Base-by-base conservation (phyloP, 2,888 invertebrate species). In the Oligia latruncula region DNA sequence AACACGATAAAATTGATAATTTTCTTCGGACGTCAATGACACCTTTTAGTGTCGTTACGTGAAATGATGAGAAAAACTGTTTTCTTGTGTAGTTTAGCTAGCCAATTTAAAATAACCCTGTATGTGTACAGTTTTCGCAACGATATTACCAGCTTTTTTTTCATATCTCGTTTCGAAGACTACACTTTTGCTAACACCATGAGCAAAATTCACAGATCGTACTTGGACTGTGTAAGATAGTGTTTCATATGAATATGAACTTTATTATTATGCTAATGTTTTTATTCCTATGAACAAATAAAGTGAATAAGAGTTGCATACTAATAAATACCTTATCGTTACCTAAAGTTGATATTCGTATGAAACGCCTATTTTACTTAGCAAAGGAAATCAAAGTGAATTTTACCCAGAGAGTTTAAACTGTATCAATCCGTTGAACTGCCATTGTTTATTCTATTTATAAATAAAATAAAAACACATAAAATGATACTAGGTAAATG, bases 401-500 rank as follows among this genome's bases (percentile, higher is more conserved):
- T 62, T 62, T 62, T 13, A 5, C 29, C 13, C 5, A 20, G 8
- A 29, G 49, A 78, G 64, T 71, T 58, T 52, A 43, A 67, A 29
- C 65, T 68, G 58, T 17, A 62, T 77, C 40, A 58, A 68, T 29
- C 58, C 8, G 35, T 72, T 72, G 15, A 70, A 73, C 70, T 76
- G 58, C 60, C 49, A 75, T 43, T 85, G 73, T 87, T 76, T 78
- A 74, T 73, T 84, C 4, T 71, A 49, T 83, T 80, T 83, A 58
- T 72, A 55, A 74, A 60, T 58, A 75, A 86, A 90, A 93, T 92
- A 89, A 91, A 93, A 94, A 94, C 83, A 82, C 82, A 58, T 81
- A 72, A 74, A 52, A 86, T 89, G 91, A 94, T 95, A 94, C 96
- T 96, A 96, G 94, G 94, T 96, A 95, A 96, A 95, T 94, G 93